Conservation (phyloP, 2,113 vertebrate genomes). For the Blennius ocellaris region DNA sequence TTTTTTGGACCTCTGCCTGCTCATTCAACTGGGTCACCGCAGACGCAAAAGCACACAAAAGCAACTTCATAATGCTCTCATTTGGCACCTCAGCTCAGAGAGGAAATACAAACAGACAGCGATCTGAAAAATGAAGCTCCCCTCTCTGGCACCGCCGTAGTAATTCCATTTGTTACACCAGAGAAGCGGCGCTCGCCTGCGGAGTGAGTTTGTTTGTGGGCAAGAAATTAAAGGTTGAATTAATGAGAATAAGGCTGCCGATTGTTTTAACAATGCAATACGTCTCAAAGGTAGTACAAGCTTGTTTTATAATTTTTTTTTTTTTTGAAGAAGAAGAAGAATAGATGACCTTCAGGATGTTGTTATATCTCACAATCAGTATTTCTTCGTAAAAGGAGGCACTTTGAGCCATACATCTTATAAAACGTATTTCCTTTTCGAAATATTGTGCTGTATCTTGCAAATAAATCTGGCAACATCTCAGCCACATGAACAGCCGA, state of each 20-base stretch:
- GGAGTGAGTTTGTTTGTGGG: constrained; percentile 50
- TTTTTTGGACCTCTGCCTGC: constrained; percentile 71
- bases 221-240: constrained; percentile 46
- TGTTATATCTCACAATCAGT: too few species aligned
- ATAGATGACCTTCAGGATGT: constrained; percentile 31
- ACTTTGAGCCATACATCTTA: too few species aligned
- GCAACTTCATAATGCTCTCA: constrained; percentile 71
- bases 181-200: constrained; percentile 37
- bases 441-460: constrained; percentile 7
- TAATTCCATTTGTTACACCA: constrained; percentile 61
- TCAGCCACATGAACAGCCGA: constrained; percentile 10
- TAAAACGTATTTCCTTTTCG: too few species aligned
- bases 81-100: constrained; percentile 65
- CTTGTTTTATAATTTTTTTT: constrained; percentile 6
- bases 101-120: constrained; percentile 69
- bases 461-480: constrained; percentile 14
- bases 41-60: constrained; percentile 66
- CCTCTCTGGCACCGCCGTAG: constrained; percentile 47
- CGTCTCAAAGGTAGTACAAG: not conserved
- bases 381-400: too few species aligned
- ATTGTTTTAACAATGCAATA: constrained; percentile 25
- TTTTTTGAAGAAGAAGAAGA: constrained; percentile 33
- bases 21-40: constrained; percentile 72
- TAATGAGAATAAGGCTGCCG: constrained; percentile 25
- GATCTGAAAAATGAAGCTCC: constrained; percentile 65